Evolutionary conservation across 2,797 vertebrate genomes (phyloP).

Genomic region (Myiothlypis chrysogaster): DNA sequence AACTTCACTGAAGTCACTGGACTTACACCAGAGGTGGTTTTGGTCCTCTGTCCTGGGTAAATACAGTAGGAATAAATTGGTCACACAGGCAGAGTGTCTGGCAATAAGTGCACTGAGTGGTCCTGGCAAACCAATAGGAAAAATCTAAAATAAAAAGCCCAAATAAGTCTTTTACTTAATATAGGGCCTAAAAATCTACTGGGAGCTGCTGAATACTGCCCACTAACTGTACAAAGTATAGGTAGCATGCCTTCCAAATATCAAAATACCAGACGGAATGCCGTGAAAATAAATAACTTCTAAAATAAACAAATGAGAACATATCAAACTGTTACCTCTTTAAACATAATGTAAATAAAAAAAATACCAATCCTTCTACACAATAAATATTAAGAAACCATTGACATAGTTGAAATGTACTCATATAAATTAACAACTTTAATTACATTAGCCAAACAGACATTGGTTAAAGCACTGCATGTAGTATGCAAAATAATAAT

Average conservation of each 20-base stretch:
- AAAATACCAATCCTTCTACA: conserved; percentile 86
- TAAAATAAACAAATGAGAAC: conserved; percentile 87
- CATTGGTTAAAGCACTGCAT: conserved; percentile 84
- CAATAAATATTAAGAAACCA: conserved; percentile 88
- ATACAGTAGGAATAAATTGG: conserved; percentile 64
- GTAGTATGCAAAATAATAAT: conserved; percentile 77
- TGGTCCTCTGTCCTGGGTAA: conserved; percentile 59
- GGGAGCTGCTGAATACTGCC: conserved; percentile 82
- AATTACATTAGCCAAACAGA: conserved; percentile 85
- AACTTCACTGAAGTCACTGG: conserved; percentile 62
- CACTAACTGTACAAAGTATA: conserved; percentile 84
- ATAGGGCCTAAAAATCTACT: conserved; percentile 78
- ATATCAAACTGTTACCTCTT: conserved; percentile 85
- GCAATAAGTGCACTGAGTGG: conserved; percentile 63
- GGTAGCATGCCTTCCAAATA: conserved; percentile 84
- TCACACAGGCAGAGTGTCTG: conserved; percentile 59
- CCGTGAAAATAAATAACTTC: conserved; percentile 86
- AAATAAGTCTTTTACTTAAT: conserved; percentile 77
- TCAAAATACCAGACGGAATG: conserved; percentile 83
- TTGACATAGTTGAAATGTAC: conserved; percentile 87
- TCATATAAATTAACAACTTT: conserved; percentile 88
- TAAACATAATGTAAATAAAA: conserved; percentile 86
- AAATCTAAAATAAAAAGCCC: conserved; percentile 73
- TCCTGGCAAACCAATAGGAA: conserved; percentile 67
- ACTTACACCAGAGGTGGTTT: conserved; percentile 63